Evolutionary conservation across 2,797 vertebrate genomes (phyloP), one percentile per base, ranked within the genome.

Genomic region (Stomatorhinus walkeri): DNA sequence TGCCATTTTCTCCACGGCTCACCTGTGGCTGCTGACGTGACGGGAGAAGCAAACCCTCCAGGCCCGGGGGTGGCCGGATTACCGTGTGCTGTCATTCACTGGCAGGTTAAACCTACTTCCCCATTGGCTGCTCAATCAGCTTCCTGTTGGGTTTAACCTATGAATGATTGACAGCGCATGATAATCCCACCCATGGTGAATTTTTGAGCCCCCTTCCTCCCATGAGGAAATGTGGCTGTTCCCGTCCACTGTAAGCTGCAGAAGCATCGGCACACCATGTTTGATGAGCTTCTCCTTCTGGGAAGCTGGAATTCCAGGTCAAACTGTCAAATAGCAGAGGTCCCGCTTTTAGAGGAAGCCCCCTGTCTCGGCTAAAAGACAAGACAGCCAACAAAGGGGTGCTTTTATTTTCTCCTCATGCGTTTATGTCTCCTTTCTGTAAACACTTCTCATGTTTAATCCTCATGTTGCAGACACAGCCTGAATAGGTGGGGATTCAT

Each of bases 241-340:
- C 81, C 56, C 2, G 0, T 85, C 40, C n/a, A 24, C 56, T 64
- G 16, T 84, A n/a, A 88, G 19, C 79, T 32, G 8, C 24, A 40
- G 88, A 88, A 49, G 85, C 4, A 32, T 56, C 54, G 4, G 24
- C 36, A 85, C 12, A 2, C 24, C 28, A 36, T 72, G 14, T 72
- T 72, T 36, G 64, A 14, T 7, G 32, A 72, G 64, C 28, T 72
- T 72, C 28, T 32, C 28, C 16, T 22, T 64, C 22, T 10, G n/a
- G 56, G 8, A 48, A 40, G 19, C 4, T 85, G 83, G 90, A 90
- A 90, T 89, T 40, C 89, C 85, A 36, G 88, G 85, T 90, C 90
- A 88, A 90, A 88, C 90, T 89, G 89, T 91, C 89, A 89, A 84
- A 88, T 92, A 89, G 85, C 87, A 10, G 88, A 87, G 88, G 88